Base-by-base conservation (phyloP, 2,797 vertebrate species). In the Sebastes elongatus region DNA sequence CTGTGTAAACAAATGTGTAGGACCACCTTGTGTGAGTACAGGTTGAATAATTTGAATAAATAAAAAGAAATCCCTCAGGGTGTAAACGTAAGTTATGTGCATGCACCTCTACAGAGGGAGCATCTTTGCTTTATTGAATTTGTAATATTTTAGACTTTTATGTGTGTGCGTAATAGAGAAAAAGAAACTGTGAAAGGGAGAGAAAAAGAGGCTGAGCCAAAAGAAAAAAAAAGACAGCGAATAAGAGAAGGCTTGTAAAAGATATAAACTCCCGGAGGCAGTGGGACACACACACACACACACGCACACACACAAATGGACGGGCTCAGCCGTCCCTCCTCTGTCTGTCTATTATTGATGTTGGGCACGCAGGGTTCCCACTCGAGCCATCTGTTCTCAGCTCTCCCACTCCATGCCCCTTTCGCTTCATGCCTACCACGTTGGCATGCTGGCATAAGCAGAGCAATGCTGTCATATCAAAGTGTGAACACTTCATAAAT, bases 341-440 rank as follows among this genome's bases (percentile, higher is more conserved):
- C 88, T 89, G 83, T 84, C 79, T 71, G 87, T 94, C 86, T 90
- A 94, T 95, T 94, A 93, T 94, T 94, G 91, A 95, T 95, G 91
- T 92, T 16, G 84, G 90, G 76, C 90, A 90, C 76, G 67, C 76
- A 83, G 77, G 82, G 89, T 89, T 91, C 83, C 89, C 89, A 80
- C 86, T 90, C 85, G 75, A 53, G 85, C 94, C 94, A 95, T 96
- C 94, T 96, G 94, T 91, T 87, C 87, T 79, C 78, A 63, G 82
- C 75, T 83, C 81, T 88, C 86, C 84, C 66, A 62, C 87, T 85
- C 81, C 2, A 33, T 86, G 71, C 80, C 82, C 81, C 78, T 67
- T 69, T 83, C 52, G 65, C 88, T 80, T 84, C 76, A 10, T 90
- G 77, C 83, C 69, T 71, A 60, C 80, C 68, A 67, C 70, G 76